Base-by-base conservation (phyloP, 2,113 vertebrate genomes). In the Epinephelus cyanopodus region DNA sequence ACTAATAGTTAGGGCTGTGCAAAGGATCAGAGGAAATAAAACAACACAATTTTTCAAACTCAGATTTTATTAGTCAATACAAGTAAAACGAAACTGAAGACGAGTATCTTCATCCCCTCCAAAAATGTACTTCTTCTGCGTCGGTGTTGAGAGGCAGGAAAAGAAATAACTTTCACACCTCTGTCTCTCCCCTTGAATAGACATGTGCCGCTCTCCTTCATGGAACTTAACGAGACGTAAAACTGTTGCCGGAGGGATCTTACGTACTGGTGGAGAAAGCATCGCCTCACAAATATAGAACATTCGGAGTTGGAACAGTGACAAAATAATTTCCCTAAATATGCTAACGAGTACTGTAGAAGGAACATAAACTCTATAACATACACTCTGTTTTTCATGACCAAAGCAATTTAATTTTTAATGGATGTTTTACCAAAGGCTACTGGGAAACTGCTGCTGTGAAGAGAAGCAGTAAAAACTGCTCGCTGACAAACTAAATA, bases 21-120 rank as follows among this genome's bases (percentile, higher is more conserved):
- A 63, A 29, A 47, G 14, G 19, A 39, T 72, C 56, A 88, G 60
- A 84, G 42, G 56, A 76, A 82, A 54, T 70, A 70, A 67, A 78
- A 74, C 87, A 45, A 92, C 87, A 94, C 87, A 64, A 33, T 70
- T 82, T 94, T 94, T 91, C 78, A 93, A 95, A 95, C 88, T 93
- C 71, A 94, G 86, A 88, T 83, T 90, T 96, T 96, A 96, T 96
- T 96, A 80, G 84, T 91, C 93, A 95, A 90, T 92, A 95, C 95
- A 96, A 87, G 82, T 92, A 90, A 93, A 93, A 93, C 23, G 74
- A 92, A 92, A 90, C 63, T 86, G 86, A 86, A 87, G 89, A 58
- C 52, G 87, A 84, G 79, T 60, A 74, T 92, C 93, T 93, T 93
- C 90, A 71, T 85, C 87, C 50, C 58, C 77, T 78, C 81, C 87